Percentiles rank a stretch among this genome's conserved stretches.
These are phyloP conservation scores for Drosophila demipolita DNA, from an alignment of 2,888 invertebrate species.

Conservation along the genomic window DNA sequence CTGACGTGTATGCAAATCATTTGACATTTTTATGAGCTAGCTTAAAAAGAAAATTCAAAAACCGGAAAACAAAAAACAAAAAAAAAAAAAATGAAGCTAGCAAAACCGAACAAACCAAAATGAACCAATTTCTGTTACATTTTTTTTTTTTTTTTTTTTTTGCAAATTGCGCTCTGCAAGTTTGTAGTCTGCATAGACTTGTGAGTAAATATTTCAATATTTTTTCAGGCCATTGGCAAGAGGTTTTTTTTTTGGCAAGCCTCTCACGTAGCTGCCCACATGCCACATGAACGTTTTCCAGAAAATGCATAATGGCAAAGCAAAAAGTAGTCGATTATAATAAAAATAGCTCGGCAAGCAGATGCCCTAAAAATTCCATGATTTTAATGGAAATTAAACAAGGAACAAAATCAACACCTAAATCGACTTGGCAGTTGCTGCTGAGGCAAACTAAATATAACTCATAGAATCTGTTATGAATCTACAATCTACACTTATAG, in stretches of 20 bases:
- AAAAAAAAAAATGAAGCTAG: background rate
- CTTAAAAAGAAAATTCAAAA: conserved; percentile 19
- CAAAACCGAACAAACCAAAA: conserved; percentile 4
- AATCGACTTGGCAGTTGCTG: no score
- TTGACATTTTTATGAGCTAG: conserved; percentile 77
- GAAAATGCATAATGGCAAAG: conserved; percentile 70
- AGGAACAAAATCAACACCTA: no score
- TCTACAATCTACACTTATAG: background rate
- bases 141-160: background rate
- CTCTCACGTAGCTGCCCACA: conserved; percentile 69
- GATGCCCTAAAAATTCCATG: background rate
- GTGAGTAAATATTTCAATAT: conserved; percentile 68
- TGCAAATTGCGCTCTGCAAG: conserved; percentile 6
- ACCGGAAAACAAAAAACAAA: background rate
- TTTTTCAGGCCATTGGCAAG: conserved; percentile 59
- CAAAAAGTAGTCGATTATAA: conserved; percentile 1
- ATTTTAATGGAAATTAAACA: no score
- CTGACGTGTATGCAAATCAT: conserved; percentile 78
- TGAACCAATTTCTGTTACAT: conserved; percentile 15
- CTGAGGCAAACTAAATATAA: no score
- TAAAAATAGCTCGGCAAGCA: background rate
- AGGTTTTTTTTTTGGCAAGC: conserved; percentile 42
- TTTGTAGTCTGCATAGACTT: conserved; percentile 15
- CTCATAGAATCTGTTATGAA: no score
- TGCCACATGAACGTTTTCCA: conserved; percentile 48